Evolutionary conservation across 2,113 vertebrate genomes (phyloP).

Genomic region (Collichthys lucidus): DNA sequence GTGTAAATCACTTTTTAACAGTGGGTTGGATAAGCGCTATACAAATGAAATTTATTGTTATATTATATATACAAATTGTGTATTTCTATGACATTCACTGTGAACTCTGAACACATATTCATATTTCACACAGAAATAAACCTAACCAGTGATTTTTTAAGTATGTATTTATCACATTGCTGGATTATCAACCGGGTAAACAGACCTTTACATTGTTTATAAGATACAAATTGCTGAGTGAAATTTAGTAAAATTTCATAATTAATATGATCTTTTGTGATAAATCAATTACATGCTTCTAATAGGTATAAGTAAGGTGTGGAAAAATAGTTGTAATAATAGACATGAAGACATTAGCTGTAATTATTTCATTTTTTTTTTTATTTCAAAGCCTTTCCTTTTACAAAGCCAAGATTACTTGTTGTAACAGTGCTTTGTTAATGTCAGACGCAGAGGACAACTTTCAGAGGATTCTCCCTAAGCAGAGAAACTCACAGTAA

Average conservation of each 20-base stretch:
- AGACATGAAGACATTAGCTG: slow-evolving; percentile 9
- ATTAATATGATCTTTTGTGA: neutral
- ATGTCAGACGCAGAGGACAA: slow-evolving; percentile 59
- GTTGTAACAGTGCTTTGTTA: slow-evolving; percentile 68
- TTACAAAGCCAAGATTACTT: slow-evolving; percentile 65
- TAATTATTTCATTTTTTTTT: slow-evolving; percentile 57
- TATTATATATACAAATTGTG: neutral
- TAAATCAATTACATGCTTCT: neutral
- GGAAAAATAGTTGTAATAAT: slow-evolving; percentile 1
- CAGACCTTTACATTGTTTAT: neutral
- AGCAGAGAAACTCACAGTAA: slow-evolving; percentile 51
- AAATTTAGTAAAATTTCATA: no score
- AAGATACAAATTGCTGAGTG: neutral
- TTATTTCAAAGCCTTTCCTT: slow-evolving; percentile 74
- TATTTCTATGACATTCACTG: neutral
- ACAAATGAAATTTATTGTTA: neutral
- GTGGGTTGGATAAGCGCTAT: no score
- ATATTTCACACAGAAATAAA: neutral
- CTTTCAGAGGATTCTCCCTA: slow-evolving; percentile 35
- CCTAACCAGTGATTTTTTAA: neutral
- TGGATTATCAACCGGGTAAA: neutral
- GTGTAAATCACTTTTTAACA: no score
- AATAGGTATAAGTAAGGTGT: neutral
- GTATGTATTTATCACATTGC: neutral
- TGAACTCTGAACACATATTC: neutral